phyloP scores from a whole-genome alignment of 2,888 invertebrate species.

The Orthonevra nobilis region DNA sequence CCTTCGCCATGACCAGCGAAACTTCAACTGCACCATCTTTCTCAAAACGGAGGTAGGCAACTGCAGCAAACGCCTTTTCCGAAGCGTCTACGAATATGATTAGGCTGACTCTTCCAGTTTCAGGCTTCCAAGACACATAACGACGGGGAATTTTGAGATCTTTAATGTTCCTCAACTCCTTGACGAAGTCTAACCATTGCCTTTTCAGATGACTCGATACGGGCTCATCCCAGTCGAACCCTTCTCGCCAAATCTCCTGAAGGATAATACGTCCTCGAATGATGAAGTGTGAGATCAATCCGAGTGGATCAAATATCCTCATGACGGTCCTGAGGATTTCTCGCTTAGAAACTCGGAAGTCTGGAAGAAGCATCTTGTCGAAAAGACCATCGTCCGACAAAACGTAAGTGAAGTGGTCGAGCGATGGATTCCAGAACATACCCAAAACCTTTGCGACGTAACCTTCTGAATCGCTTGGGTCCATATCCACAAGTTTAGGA shows the following conservation, averaged over 20 bases:
- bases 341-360: conserved; percentile 11
- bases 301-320: too few species aligned
- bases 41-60: conserved; percentile 22
- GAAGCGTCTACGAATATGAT: conserved; percentile 34
- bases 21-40: conserved; percentile 6
- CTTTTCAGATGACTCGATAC: neutral
- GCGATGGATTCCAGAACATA: conserved; percentile 18
- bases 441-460: conserved; percentile 1
- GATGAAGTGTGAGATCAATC: too few species aligned
- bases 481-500: neutral
- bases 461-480: conserved; percentile 3
- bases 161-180: neutral
- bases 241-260: conserved; percentile 34
- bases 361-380: conserved; percentile 4
- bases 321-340: too few species aligned
- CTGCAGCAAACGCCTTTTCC: conserved; percentile 26
- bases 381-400: conserved; percentile 2
- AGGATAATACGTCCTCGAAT: too few species aligned
- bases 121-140: neutral
- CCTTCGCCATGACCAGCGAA: conserved; percentile 8
- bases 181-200: neutral
- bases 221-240: conserved; percentile 18
- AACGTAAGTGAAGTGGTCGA: conserved; percentile 1
- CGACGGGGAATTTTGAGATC: neutral
- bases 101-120: conserved; percentile 1